phyloP scores from a whole-genome alignment of 2,888 invertebrate species.

The Heliconius ethilla region DNA sequence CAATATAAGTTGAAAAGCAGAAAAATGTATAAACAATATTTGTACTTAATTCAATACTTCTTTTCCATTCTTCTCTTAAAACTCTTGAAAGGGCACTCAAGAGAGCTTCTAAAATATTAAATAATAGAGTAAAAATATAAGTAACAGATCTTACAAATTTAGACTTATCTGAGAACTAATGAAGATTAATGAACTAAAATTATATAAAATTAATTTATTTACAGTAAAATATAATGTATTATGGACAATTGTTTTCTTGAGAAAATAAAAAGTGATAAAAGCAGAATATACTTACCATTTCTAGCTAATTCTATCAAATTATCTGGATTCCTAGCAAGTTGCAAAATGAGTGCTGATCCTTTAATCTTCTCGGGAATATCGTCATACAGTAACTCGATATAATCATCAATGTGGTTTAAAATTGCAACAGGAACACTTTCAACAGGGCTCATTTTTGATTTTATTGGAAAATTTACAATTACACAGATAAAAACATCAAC shows the following conservation, averaged over 20 bases:
- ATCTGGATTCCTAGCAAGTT: slow-evolving; percentile 95
- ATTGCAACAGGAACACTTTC: slow-evolving; percentile 83
- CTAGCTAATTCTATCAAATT: slow-evolving; percentile 95
- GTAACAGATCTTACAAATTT: not conserved
- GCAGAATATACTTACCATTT: slow-evolving; percentile 86
- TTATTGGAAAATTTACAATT: not conserved
- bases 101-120: slow-evolving; percentile 88
- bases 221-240: too few species aligned
- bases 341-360: slow-evolving; percentile 94
- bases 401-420: slow-evolving; percentile 94
- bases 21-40: slow-evolving; percentile 98
- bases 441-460: slow-evolving; percentile 71
- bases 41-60: slow-evolving; percentile 96
- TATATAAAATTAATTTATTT: too few species aligned
- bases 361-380: slow-evolving; percentile 95
- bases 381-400: slow-evolving; percentile 98
- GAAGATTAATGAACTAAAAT: too few species aligned
- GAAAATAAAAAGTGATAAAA: not conserved
- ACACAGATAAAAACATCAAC: not conserved
- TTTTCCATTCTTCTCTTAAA: slow-evolving; percentile 98
- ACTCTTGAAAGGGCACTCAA: slow-evolving; percentile 97
- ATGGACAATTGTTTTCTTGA: too few species aligned
- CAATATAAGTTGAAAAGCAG: slow-evolving; percentile 97
- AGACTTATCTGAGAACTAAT: not conserved
- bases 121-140: slow-evolving; percentile 1